Base-by-base conservation (phyloP, 1,140 invertebrate genomes). In the Chironomus tepperi region DNA sequence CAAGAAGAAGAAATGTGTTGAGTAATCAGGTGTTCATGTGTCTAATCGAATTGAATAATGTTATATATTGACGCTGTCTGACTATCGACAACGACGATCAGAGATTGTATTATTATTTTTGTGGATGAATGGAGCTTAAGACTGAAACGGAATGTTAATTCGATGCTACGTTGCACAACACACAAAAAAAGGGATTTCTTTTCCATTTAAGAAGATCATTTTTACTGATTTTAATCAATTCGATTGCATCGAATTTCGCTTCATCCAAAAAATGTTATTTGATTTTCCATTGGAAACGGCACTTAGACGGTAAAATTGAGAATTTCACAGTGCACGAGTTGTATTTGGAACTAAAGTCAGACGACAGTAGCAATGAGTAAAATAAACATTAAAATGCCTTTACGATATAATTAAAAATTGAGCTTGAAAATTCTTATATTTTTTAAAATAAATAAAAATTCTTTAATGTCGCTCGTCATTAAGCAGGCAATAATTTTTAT, bases 11-110 rank as follows among this genome's bases (percentile, higher is more conserved):
- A 70, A 70, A 70, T 18, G 65, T 70, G 65, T 70, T 70, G 65
- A 70, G 65, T 70, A 70, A 70, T 70, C 65, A 70, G 65, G 65
- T 57, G 47, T 57, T 57, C 47, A 57, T 12, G 47, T 70, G 65
- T 57, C 47, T 57, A 57, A 57, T 57, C 47, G 47, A n/a, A 57
- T 12, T 57, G n/a, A 57, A 10, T 12, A 57, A 57, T n/a, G 7
- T 2, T n/a, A 34, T 34, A 34, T 57, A 12, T 57, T 10, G 47
- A 57, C n/a, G 47, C n/a, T 57, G 47, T 19, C 65, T 70, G 16
- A 10, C 65, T 19, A 70, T 70, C 65, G 65, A 70, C n/a, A 57
- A n/a, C 47, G 47, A 57, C 47, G 47, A 57, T 57, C 47, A n/a
- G n/a, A n/a, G n/a, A 57, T n/a, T 57, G 47, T n/a, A 34, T 34